These are phyloP conservation scores for Grammomys dolichurus DNA, from an alignment of 2,113 vertebrate genomes.

Conservation along the genomic window DNA sequence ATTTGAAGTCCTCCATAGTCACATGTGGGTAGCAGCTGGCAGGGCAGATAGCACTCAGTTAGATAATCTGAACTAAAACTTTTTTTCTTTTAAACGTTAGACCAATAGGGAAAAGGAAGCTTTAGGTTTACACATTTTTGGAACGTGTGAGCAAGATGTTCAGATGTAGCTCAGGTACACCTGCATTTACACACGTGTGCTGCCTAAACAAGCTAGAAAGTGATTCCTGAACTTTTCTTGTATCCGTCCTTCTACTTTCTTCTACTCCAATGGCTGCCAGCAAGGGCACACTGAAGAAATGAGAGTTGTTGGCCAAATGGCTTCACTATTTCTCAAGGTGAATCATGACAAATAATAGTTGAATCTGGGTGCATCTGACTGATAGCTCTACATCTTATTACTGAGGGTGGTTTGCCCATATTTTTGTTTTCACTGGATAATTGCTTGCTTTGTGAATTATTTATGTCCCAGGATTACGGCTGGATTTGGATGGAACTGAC, in stretches of 20 bases:
- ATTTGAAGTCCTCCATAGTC: neutral
- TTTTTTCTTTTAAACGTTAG: neutral
- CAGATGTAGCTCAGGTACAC: rapidly evolving
- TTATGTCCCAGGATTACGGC: neutral
- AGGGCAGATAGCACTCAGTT: neutral
- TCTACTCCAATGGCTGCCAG: neutral
- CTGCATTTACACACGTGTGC: neutral
- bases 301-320: neutral
- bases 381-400: neutral
- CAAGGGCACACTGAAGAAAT: neutral
- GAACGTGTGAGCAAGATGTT: neutral
- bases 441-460: neutral
- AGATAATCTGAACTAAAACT: neutral
- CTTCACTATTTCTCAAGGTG: neutral
- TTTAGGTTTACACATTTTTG: neutral
- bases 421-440: neutral
- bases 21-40: neutral
- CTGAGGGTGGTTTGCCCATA: too few species aligned
- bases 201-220: rapidly evolving
- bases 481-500: neutral
- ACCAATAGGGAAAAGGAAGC: neutral
- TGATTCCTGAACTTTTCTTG: neutral
- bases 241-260: neutral
- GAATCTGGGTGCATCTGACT: neutral
- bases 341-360: neutral